Evolutionary conservation across 2,113 vertebrate species (phyloP).

Genomic region (Heterochromis multidens): DNA sequence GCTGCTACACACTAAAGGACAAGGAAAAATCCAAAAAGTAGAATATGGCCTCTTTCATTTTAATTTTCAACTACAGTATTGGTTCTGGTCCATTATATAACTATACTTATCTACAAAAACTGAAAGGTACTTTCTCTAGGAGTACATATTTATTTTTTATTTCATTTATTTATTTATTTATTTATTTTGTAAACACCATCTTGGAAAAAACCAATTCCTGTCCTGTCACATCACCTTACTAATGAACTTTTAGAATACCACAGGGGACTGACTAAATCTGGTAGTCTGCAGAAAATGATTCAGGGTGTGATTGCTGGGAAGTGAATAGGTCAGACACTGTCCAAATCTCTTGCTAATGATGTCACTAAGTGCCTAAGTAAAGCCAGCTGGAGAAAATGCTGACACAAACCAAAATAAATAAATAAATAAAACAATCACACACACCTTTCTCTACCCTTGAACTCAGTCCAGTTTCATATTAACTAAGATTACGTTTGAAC

Average conservation of each 20-base stretch:
- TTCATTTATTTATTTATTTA: no score
- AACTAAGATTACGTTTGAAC: constrained; percentile 32
- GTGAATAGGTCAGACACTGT: constrained; percentile 54
- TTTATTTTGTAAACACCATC: background rate
- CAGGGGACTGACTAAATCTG: constrained; percentile 30
- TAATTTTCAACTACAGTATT: background rate
- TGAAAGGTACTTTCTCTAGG: background rate
- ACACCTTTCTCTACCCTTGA: constrained; percentile 7
- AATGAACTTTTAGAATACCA: constrained; percentile 46
- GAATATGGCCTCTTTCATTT: background rate
- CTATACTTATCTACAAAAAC: background rate
- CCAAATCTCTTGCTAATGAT: constrained; percentile 56
- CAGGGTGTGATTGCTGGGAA: constrained; percentile 23
- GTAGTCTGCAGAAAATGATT: constrained; percentile 40
- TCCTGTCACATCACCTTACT: constrained; percentile 39
- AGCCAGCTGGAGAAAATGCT: constrained; percentile 42
- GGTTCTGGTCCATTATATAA: background rate
- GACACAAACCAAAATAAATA: constrained; percentile 8
- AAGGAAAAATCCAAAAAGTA: background rate
- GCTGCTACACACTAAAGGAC: background rate
- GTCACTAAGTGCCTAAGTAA: constrained; percentile 48
- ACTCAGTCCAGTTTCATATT: constrained; percentile 19
- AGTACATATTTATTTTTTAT: background rate
- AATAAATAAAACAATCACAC: constrained; percentile 3
- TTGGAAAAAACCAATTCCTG: constrained; percentile 22